Base-by-base conservation (phyloP, 2,113 vertebrate genomes). In the Taurulus bubalis region DNA sequence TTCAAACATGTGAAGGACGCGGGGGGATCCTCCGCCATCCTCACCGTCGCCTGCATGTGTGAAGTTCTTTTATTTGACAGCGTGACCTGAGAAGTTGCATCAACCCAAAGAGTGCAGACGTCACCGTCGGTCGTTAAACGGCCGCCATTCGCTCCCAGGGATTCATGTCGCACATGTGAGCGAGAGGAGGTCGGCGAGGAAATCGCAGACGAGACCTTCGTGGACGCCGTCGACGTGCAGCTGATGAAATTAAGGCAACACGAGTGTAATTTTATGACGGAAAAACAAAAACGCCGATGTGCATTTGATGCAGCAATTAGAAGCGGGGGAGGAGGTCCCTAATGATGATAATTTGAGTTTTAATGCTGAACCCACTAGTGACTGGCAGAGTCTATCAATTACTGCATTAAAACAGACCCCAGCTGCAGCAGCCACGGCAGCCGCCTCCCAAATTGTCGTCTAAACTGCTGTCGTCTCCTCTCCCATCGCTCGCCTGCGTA, bases 331-430 rank as follows among this genome's bases (percentile, higher is more conserved):
- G 51, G 55, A 5, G 72, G 32, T 51, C 76, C 86, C 93, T 95
- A 97, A 96, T 96, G 95, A 95, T 90, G 80, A 94, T 94, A 96
- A 96, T 96, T 95, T 96, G 94, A 94, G 94, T 95, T 96, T 96
- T 97, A 96, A 96, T 97, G 96, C 94, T 95, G 96, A 96, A 96
- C 94, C 95, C 96, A 95, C 94, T 96, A 94, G 94, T 95, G 95
- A 96, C 95, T 96, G 96, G 95, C 95, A 96, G 92, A 93, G 90
- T 96, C 96, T 95, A 97, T 97, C 96, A 98, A 97, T 97, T 98
- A 97, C 53, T 87, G 90, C 83, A 93, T 96, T 96, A 97, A 93
- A 95, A 89, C 91, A 90, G 93, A 90, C 91, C 95, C 94, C 94
- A 96, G 96, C 94, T 96, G 95, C 96, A 97, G 95, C 93, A 94